Percentiles rank a stretch among this genome's conserved stretches.
phyloP scores from a whole-genome alignment of 2,797 vertebrate species.

The Epinephelus malabaricus region DNA sequence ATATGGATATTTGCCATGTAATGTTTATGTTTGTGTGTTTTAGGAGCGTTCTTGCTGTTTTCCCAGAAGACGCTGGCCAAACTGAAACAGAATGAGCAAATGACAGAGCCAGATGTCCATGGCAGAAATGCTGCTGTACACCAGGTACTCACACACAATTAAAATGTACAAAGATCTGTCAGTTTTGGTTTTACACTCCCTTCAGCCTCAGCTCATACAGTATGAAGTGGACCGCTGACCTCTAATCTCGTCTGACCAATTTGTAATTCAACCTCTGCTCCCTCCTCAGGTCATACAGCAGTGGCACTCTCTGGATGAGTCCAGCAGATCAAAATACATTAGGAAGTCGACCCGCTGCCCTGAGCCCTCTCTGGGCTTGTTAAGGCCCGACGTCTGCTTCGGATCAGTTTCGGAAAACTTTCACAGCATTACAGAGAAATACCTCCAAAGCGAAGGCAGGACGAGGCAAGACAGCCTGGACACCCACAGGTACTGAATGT shows the following conservation, averaged over 20 bases:
- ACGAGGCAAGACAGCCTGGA: conserved; percentile 65
- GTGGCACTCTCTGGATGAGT: conserved; percentile 89
- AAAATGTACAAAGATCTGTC: background rate
- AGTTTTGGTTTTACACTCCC: background rate
- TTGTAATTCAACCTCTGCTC: background rate
- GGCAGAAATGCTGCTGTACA: conserved; percentile 81
- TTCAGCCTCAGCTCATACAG: background rate
- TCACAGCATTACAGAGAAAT: conserved; percentile 86
- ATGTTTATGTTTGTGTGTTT: conserved; percentile 7
- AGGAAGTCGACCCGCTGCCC: conserved; percentile 90
- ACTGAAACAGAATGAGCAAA: conserved; percentile 73
- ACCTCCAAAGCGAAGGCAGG: conserved; percentile 71
- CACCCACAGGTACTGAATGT: conserved; percentile 83
- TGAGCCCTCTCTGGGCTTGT: conserved; percentile 89
- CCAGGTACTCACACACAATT: conserved; percentile 81
- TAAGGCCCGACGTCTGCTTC: conserved; percentile 92
- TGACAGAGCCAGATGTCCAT: background rate
- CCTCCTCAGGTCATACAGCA: conserved; percentile 86
- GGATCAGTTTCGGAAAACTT: conserved; percentile 96
- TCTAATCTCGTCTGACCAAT: background rate
- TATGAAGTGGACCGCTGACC: background rate
- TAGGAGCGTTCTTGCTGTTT: conserved; percentile 91
- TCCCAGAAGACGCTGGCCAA: conserved; percentile 90
- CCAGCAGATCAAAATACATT: conserved; percentile 84
- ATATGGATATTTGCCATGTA: no score